These are phyloP conservation scores for Zingel zingel DNA, from an alignment of 2,113 vertebrate species.

Conservation along the genomic window DNA sequence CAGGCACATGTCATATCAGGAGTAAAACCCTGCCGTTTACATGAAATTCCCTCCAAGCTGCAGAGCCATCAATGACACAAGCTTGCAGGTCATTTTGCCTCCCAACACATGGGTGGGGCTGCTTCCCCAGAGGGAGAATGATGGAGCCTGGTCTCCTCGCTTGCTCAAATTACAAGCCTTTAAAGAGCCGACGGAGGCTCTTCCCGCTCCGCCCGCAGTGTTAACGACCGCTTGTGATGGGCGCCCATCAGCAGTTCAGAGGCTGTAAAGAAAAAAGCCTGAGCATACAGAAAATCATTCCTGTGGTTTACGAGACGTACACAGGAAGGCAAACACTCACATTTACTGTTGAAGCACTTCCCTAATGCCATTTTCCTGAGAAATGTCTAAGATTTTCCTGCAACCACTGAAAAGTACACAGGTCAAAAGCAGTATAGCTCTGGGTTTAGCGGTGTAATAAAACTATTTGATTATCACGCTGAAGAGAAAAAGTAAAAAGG, in stretches of 20 bases:
- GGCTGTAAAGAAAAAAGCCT: neutral
- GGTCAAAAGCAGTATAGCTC: conserved; percentile 8
- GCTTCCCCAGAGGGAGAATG: neutral
- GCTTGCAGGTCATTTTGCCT: conserved; percentile 16
- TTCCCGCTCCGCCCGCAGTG: conserved; percentile 8
- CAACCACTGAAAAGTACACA: neutral
- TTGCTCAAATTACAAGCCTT: neutral
- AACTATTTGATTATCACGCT: neutral
- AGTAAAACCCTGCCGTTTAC: neutral
- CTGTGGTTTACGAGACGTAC: neutral
- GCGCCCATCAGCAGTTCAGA: conserved; percentile 23
- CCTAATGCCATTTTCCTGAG: neutral
- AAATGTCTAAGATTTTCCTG: neutral
- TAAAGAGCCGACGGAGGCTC: neutral
- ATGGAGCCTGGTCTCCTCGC: conserved; percentile 16
- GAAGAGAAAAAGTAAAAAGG: neutral
- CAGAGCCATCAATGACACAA: neutral
- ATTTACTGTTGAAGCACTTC: neutral
- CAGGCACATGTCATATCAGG: neutral
- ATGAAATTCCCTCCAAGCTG: conserved; percentile 6
- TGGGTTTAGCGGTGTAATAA: conserved; percentile 4
- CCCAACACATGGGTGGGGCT: neutral
- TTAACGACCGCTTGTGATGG: conserved; percentile 16
- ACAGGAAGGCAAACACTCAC: neutral
- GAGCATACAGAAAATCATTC: conserved; percentile 10